Conservation (phyloP, 2,113 vertebrate genomes). For the Gopherus evgoodei region DNA sequence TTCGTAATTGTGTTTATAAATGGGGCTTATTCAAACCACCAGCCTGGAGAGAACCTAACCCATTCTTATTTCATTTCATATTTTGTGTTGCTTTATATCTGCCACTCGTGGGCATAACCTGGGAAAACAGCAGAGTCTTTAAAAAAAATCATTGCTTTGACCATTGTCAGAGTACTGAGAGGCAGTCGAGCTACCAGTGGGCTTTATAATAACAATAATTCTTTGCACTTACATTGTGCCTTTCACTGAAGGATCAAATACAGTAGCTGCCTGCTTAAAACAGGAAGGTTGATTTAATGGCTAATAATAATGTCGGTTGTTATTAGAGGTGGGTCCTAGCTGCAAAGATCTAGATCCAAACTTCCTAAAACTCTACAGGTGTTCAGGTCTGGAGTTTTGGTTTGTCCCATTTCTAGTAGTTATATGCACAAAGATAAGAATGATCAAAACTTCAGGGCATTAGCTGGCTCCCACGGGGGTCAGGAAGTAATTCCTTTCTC, state of each 20-base stretch:
- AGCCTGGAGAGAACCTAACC: slow-evolving; percentile 8
- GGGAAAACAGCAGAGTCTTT: background rate
- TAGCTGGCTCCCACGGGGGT: background rate
- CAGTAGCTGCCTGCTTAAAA: background rate
- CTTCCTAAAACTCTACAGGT: background rate
- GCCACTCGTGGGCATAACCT: background rate
- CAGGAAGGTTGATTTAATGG: slow-evolving; percentile 24
- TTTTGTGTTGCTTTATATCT: slow-evolving; percentile 10
- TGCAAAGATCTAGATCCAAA: slow-evolving; percentile 24
- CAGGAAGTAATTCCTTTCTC: slow-evolving; percentile 17
- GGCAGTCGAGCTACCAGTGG: background rate
- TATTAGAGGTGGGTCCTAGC: background rate
- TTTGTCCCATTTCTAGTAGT: background rate
- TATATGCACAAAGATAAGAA: background rate
- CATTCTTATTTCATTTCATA: slow-evolving; percentile 21
- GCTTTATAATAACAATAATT: background rate
- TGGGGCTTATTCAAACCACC: slow-evolving; percentile 26
- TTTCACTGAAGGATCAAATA: slow-evolving; percentile 25
- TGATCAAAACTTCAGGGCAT: background rate
- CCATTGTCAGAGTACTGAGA: background rate
- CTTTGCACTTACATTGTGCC: background rate
- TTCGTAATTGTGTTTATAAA: background rate
- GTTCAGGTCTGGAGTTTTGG: background rate
- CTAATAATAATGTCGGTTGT: background rate
- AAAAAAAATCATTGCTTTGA: slow-evolving; percentile 5